These are phyloP conservation scores for Drosophila obscura DNA, from an alignment of 1,140 invertebrate genomes.

Conservation along the genomic window DNA sequence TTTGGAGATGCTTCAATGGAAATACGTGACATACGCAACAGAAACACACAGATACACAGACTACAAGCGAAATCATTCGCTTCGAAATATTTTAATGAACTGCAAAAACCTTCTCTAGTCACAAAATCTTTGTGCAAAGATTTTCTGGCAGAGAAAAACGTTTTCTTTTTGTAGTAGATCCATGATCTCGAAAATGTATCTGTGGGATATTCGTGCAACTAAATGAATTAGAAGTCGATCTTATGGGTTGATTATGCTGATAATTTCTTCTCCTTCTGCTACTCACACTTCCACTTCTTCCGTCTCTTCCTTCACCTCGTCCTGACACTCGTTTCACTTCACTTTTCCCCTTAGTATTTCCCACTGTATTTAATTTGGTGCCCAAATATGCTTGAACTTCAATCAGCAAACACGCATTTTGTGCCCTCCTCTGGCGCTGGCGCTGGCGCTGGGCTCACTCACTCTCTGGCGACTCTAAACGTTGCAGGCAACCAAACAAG, in stretches of 20 bases:
- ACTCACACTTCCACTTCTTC: neutral
- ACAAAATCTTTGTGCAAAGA: constrained; percentile 3
- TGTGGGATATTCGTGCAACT: neutral
- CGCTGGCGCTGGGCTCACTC: neutral
- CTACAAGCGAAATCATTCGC: constrained; percentile 1
- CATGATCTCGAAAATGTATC: constrained; percentile 1
- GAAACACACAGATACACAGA: neutral
- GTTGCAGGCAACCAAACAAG: constrained; percentile 50
- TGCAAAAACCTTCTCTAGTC: constrained; percentile 31
- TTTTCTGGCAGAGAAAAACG: no score
- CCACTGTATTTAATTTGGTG: constrained; percentile 63
- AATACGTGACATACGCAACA: constrained; percentile 51
- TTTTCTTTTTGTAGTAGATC: neutral
- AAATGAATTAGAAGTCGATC: no score
- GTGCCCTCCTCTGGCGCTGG: constrained; percentile 24
- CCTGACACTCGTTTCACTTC: neutral
- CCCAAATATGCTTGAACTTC: constrained; percentile 60
- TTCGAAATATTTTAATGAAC: constrained; percentile 59
- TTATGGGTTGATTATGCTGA: no score
- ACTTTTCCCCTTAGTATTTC: constrained; percentile 13
- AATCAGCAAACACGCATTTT: constrained; percentile 66
- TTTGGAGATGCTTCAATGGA: constrained; percentile 42
- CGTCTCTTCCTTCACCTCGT: no score
- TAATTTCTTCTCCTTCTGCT: neutral
- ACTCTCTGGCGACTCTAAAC: neutral